Percentiles rank a stretch among this genome's conserved stretches.
These are phyloP conservation scores for Macrosiphum euphorbiae DNA, from an alignment of 2,888 invertebrate species.

Conservation along the genomic window DNA sequence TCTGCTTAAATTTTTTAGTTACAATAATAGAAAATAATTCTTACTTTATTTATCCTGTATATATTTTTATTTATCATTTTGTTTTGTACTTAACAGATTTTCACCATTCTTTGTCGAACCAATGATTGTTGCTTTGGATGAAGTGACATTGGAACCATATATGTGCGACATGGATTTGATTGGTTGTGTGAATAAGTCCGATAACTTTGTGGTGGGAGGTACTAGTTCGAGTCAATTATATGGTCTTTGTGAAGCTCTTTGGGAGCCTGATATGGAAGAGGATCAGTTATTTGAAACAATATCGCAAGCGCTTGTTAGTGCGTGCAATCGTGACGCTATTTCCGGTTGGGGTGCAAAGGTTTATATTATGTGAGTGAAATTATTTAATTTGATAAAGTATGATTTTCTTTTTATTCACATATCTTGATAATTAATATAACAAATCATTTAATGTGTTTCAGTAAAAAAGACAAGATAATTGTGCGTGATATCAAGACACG, in stretches of 20 bases:
- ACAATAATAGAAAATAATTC: neutral
- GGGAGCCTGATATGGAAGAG: conserved; percentile 90
- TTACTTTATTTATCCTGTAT: neutral
- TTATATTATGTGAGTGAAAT: conserved; percentile 83
- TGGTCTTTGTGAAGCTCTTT: conserved; percentile 97
- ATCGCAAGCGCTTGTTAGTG: conserved; percentile 94
- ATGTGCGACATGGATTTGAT: conserved; percentile 97
- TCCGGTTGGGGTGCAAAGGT: conserved; percentile 99
- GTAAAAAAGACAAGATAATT: conserved; percentile 94
- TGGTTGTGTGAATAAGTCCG: conserved; percentile 87
- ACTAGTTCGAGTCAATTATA: conserved; percentile 90
- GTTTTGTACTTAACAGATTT: conserved; percentile 77
- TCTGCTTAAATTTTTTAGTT: neutral
- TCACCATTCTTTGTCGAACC: conserved; percentile 99
- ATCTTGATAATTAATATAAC: neutral
- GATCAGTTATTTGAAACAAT: conserved; percentile 97
- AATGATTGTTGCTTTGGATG: conserved; percentile 93
- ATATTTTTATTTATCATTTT: conserved; percentile 29
- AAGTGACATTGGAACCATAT: conserved; percentile 86
- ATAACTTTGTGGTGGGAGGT: conserved; percentile 98
- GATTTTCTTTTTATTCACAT: neutral
- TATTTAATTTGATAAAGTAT: neutral
- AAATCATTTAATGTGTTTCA: conserved; percentile 71
- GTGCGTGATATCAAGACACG: conserved; percentile 89
- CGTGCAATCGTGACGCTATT: conserved; percentile 95